Percentiles rank a stretch among this genome's conserved stretches.
These are phyloP conservation scores for Aplysia californica DNA, from an alignment of 1,140 invertebrate species.

Conservation along the genomic window DNA sequence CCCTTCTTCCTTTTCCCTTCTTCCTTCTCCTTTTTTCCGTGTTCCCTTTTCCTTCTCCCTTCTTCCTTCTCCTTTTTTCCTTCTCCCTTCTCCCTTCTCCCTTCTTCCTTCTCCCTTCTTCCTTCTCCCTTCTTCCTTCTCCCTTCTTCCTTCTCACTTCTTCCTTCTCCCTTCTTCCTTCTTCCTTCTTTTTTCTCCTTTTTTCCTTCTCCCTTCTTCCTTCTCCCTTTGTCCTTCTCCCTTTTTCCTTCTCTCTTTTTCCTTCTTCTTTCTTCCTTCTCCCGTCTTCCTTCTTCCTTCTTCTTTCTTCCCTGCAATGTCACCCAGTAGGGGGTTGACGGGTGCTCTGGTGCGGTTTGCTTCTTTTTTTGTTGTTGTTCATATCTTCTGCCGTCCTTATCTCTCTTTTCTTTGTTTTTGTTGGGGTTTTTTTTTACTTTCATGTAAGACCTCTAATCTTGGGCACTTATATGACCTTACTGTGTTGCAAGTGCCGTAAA, in stretches of 20 bases:
- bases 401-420: too few species aligned
- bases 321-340: too few species aligned
- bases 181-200: too few species aligned
- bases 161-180: neutral
- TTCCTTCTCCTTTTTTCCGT: neutral
- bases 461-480: too few species aligned
- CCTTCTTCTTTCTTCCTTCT: neutral
- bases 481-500: too few species aligned
- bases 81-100: neutral
- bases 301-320: neutral
- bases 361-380: too few species aligned
- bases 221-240: neutral
- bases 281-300: neutral
- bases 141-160: neutral
- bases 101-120: neutral
- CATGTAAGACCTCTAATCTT: too few species aligned
- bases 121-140: neutral
- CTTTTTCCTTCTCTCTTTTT: neutral
- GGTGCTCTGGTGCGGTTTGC: too few species aligned
- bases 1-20: conserved; percentile 10
- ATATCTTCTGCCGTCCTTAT: too few species aligned
- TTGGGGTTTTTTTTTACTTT: too few species aligned
- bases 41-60: neutral
- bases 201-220: neutral
- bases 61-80: conserved; percentile 14